These are phyloP conservation scores for Ctenodactylus gundi DNA, from an alignment of 2,113 vertebrate genomes.

Conservation along the genomic window DNA sequence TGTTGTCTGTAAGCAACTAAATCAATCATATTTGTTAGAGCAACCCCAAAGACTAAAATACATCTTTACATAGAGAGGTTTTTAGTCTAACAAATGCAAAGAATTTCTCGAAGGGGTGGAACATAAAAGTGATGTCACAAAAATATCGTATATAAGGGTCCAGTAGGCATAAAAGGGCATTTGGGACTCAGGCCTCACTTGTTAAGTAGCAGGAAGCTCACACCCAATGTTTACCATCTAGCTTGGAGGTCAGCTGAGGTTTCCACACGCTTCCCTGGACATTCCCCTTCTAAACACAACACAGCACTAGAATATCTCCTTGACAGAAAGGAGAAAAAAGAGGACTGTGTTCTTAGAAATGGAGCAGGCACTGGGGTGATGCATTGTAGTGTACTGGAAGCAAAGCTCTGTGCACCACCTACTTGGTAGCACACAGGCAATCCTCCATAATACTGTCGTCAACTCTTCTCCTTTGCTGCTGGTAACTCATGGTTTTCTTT, in stretches of 20 bases:
- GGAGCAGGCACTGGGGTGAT: background rate
- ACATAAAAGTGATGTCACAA: background rate
- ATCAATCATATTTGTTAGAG: background rate
- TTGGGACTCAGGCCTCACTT: background rate
- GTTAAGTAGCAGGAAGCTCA: background rate
- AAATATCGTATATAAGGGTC: background rate
- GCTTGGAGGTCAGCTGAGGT: background rate
- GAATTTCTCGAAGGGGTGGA: background rate
- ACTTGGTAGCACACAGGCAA: background rate
- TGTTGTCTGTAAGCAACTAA: background rate
- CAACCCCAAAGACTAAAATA: background rate
- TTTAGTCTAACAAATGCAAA: background rate
- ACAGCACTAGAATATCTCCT: background rate
- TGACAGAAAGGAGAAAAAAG: background rate
- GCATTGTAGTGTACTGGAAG: background rate
- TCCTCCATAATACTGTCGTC: background rate
- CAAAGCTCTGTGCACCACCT: background rate
- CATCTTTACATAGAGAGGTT: background rate
- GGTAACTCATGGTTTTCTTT: background rate
- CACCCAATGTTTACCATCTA: background rate
- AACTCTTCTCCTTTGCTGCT: background rate
- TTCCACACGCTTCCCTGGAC: background rate
- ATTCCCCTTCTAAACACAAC: background rate
- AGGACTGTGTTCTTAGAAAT: background rate
- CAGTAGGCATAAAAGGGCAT: background rate